phyloP scores from a whole-genome alignment of 2,888 invertebrate genomes.

The Tipula helvola region DNA sequence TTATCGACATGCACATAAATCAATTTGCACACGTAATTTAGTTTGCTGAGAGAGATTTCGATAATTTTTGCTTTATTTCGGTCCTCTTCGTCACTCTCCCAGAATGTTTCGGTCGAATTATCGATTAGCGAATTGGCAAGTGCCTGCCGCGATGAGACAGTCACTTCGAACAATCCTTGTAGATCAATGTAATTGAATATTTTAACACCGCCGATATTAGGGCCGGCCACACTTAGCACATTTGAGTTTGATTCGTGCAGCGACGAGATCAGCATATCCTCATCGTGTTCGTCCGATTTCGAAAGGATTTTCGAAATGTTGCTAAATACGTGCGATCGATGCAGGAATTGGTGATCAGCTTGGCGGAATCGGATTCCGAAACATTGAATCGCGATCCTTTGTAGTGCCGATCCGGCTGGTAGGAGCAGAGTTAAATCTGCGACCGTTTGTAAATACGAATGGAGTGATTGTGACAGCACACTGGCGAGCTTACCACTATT shows the following conservation, averaged over 20 bases:
- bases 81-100: constrained; percentile 98
- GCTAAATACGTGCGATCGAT: constrained; percentile 85
- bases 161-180: constrained; percentile 42
- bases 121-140: constrained; percentile 90
- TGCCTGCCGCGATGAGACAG: constrained; percentile 84
- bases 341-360: constrained; percentile 83
- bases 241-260: constrained; percentile 24
- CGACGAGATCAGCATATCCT: constrained; percentile 36
- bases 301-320: constrained; percentile 93
- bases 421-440: constrained; percentile 82
- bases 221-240: constrained; percentile 21
- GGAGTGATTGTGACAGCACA: constrained; percentile 62
- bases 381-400: constrained; percentile 85
- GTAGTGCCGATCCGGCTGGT: constrained; percentile 74
- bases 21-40: constrained; percentile 36
- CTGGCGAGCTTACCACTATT: constrained; percentile 59
- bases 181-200: constrained; percentile 30
- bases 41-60: constrained; percentile 49
- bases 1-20: constrained; percentile 90
- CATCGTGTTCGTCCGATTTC: constrained; percentile 68
- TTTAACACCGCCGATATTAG: constrained; percentile 25
- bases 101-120: constrained; percentile 93
- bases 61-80: constrained; percentile 82
- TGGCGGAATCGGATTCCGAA: constrained; percentile 85
- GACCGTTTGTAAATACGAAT: constrained; percentile 78